Percentiles rank a stretch among this genome's conserved stretches.
phyloP scores from a whole-genome alignment of 2,113 vertebrate genomes.

The Acrocephalus arundinaceus region DNA sequence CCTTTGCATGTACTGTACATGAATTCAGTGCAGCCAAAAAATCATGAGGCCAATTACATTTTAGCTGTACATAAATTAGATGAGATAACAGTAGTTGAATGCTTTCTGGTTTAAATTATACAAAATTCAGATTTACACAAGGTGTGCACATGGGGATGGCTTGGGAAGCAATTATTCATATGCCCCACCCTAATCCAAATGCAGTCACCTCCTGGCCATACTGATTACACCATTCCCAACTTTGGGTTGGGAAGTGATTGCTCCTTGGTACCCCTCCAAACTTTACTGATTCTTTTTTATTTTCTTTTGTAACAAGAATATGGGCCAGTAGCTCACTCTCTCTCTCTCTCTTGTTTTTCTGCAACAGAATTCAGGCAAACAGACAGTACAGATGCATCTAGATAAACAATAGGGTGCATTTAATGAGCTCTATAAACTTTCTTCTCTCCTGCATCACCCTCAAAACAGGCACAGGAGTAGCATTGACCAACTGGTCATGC shows the following conservation, averaged over 20 bases:
- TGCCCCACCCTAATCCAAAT: constrained; percentile 33
- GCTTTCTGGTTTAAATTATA: constrained; percentile 57
- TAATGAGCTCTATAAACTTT: background rate
- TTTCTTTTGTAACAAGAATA: background rate
- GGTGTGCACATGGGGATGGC: constrained; percentile 53
- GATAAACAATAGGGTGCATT: background rate
- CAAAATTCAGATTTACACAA: constrained; percentile 46
- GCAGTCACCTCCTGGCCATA: constrained; percentile 26
- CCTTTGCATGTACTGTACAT: constrained; percentile 31
- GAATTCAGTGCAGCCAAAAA: constrained; percentile 58
- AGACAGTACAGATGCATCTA: background rate
- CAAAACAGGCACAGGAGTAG: background rate
- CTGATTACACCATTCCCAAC: constrained; percentile 38
- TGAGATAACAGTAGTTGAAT: constrained; percentile 61
- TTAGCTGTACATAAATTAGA: constrained; percentile 63
- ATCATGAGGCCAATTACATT: constrained; percentile 51
- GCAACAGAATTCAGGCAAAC: background rate
- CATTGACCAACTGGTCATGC: too few relatives aligned
- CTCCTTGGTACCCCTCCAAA: constrained; percentile 51
- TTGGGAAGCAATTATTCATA: constrained; percentile 52
- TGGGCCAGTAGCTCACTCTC: background rate
- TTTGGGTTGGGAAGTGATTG: constrained; percentile 7
- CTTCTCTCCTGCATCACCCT: background rate
- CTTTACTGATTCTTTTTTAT: background rate
- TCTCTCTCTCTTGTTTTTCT: background rate